These are phyloP conservation scores for Ophioderma brevispina DNA, from an alignment of 35 echinoderm and acorn worm genomes.

Conservation along the genomic window DNA sequence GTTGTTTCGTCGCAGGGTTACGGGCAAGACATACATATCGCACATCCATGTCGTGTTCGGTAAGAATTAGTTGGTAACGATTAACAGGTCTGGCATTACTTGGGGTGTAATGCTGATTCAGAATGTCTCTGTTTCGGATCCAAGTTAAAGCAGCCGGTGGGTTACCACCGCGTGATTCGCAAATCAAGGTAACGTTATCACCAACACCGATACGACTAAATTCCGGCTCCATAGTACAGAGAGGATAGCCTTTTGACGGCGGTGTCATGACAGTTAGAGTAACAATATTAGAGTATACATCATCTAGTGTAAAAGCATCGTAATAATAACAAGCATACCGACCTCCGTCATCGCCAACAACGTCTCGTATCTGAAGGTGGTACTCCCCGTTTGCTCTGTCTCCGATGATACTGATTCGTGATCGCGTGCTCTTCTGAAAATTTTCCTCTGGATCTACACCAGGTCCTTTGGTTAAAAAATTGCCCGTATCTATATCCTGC, in stretches of 20 bases:
- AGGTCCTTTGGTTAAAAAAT: conserved; percentile 48
- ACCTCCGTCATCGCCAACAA: conserved; percentile 39
- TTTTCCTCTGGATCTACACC: conserved; percentile 36
- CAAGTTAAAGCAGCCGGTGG: conserved; percentile 72
- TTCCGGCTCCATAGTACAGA: conserved; percentile 38
- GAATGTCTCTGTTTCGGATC: conserved; percentile 47
- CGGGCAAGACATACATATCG: conserved; percentile 62
- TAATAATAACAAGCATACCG: conserved; percentile 64
- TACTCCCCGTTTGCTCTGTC: conserved; percentile 65
- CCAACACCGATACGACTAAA: conserved; percentile 21
- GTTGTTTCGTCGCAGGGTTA: conserved; percentile 61
- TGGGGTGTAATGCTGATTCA: neutral
- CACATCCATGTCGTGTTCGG: conserved; percentile 52
- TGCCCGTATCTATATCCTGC: conserved; percentile 56
- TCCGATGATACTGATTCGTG: conserved; percentile 45
- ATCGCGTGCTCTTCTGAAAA: neutral
- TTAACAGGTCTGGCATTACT: neutral
- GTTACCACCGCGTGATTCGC: conserved; percentile 68
- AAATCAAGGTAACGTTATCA: conserved; percentile 62
- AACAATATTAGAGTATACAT: conserved; percentile 46
- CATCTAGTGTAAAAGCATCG: neutral
- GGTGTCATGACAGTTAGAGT: conserved; percentile 50
- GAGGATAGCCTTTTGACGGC: conserved; percentile 52
- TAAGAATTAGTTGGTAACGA: conserved; percentile 23
- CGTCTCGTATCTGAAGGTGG: conserved; percentile 43